Evolutionary conservation across 1,140 invertebrate genomes (phyloP), one percentile per base, ranked within the genome.

Genomic region (Gonioctena quinquepunctata): DNA sequence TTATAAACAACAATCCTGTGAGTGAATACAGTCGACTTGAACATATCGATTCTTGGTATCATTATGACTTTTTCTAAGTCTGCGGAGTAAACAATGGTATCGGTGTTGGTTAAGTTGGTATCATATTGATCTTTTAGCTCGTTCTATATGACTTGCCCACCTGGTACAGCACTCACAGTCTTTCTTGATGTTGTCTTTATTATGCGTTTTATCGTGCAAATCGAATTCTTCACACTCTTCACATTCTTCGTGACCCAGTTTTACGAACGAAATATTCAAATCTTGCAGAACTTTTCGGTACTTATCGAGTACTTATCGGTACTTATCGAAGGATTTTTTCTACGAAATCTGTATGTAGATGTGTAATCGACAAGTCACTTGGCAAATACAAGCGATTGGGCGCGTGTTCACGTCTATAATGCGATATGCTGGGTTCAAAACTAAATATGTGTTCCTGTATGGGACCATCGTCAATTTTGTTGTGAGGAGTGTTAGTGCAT

Each of bases 11-110:
- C 71, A 23, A 78, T 62, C 13, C 76, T 22, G 7, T 65, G 68
- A 57, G 71, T 73, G 57, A 78, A 75, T 23, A 78, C 62, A n/a
- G 63, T 60, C 25, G 19, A 26, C 66, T 80, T 81, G 42, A 77
- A 78, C 8, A 50, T 63, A 27, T 79, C 77, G 42, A 81, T 68
- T 19, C 75, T 69, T 6, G 79, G 79, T 21, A 82, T 56, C 74
- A 82, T 79, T 21, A 81, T 56, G 16, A 81, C 77, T 73, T 82
- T 80, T 72, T 81, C 76, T 52, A 80, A 62, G 69, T 79, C 71
- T 27, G 65, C 54, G 54, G 72, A 59, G 42, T 74, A 28, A 56
- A 59, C 18, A 69, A 13, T n/a, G 28, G 13, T 2, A n/a, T 18
- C 50, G 21, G 8, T 54, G 4, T 22, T 19, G 3, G 8, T 54